phyloP scores from a whole-genome alignment of 2,888 invertebrate species.

The Brenthis ino region DNA sequence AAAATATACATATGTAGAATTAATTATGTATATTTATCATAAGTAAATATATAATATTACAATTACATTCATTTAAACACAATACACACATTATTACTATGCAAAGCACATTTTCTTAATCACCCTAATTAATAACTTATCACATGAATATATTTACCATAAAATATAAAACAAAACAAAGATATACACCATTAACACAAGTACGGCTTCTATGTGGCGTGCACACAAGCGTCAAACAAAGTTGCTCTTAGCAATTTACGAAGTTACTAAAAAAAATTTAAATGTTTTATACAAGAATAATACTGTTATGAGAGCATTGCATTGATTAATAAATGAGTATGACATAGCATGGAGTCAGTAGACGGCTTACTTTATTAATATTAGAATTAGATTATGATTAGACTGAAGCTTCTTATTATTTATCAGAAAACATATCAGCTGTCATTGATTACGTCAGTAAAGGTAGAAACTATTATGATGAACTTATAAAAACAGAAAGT shows the following conservation, averaged over 20 bases:
- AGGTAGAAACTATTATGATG: conserved; percentile 35
- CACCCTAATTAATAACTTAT: too few relatives aligned
- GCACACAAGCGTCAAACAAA: conserved; percentile 33
- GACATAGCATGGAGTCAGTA: conserved; percentile 44
- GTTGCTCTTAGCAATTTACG: conserved; percentile 29
- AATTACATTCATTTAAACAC: too few relatives aligned
- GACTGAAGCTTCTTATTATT: conserved; percentile 47
- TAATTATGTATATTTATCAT: too few relatives aligned
- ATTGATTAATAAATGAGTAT: conserved; percentile 40
- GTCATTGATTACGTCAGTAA: conserved; percentile 58
- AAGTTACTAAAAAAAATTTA: conserved; percentile 20
- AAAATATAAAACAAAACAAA: conserved; percentile 7
- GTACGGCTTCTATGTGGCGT: conserved; percentile 30
- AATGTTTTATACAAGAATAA: background rate
- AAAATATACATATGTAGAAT: too few relatives aligned
- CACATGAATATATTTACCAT: background rate
- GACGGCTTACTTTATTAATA: background rate
- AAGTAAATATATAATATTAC: too few relatives aligned
- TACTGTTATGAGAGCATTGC: background rate
- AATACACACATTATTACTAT: too few relatives aligned
- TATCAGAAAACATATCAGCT: conserved; percentile 64
- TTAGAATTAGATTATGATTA: conserved; percentile 4
- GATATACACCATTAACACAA: conserved; percentile 19
- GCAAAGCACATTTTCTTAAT: too few relatives aligned
- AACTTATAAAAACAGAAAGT: conserved; percentile 39